Evolutionary conservation across 2,888 invertebrate species (phyloP).

Genomic region (Megastigmus dorsalis): DNA sequence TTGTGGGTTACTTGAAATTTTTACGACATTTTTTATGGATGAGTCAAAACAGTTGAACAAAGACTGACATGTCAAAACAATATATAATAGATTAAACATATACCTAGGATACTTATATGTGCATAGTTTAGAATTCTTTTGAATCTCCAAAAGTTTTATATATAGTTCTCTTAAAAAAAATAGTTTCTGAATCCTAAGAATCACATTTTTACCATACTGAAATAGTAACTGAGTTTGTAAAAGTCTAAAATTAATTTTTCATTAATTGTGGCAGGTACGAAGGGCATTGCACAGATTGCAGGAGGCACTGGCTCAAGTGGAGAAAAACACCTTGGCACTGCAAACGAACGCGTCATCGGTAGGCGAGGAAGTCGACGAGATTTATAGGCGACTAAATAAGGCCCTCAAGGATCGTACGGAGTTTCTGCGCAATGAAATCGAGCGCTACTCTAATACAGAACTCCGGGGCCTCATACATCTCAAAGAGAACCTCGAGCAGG

Average conservation of each 20-base stretch:
- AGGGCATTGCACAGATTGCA: slow-evolving; percentile 92
- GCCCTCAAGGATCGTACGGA: slow-evolving; percentile 93
- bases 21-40: slow-evolving; percentile 42
- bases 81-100: too few relatives aligned
- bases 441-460: slow-evolving; percentile 93
- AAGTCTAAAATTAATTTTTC: too few relatives aligned
- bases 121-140: too few relatives aligned
- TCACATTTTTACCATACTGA: too few relatives aligned
- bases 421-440: slow-evolving; percentile 90
- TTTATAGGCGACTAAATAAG: slow-evolving; percentile 89
- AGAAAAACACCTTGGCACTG: slow-evolving; percentile 91
- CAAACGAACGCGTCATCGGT: slow-evolving; percentile 93
- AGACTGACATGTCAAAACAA: too few relatives aligned
- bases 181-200: too few relatives aligned
- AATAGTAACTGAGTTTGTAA: too few relatives aligned
- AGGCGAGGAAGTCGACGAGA: slow-evolving; percentile 95
- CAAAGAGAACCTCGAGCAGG: slow-evolving; percentile 95
- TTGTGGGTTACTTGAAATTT: slow-evolving; percentile 50
- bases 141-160: too few relatives aligned
- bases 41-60: too few relatives aligned
- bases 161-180: too few relatives aligned
- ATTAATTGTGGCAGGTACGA: slow-evolving; percentile 80
- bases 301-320: slow-evolving; percentile 88
- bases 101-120: too few relatives aligned
- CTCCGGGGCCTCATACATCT: slow-evolving; percentile 88